Conservation (phyloP, 2,888 invertebrate genomes). For the Eledona agricola region DNA sequence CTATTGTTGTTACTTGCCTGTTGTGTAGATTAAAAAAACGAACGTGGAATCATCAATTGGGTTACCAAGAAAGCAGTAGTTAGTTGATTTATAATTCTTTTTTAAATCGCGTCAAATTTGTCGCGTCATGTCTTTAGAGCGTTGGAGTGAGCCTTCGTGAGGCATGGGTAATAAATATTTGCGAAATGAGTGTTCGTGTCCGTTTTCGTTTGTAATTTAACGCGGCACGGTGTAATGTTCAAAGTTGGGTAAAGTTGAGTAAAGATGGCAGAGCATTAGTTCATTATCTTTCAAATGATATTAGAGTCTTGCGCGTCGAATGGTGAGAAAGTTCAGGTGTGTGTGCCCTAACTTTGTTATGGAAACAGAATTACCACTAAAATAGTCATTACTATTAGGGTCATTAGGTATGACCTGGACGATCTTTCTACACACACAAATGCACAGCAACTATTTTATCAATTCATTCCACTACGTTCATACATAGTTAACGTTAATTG, state of each 20-base stretch:
- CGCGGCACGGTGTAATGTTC: constrained; percentile 49
- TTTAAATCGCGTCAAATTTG: no score
- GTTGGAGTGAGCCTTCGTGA: no score
- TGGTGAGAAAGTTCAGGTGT: constrained; percentile 57
- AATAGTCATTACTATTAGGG: constrained; percentile 59
- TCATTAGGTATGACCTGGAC: constrained; percentile 56
- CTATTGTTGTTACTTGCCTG: no score
- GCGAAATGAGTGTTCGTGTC: constrained; percentile 52
- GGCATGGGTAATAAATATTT: constrained; percentile 47
- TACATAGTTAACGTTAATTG: constrained; percentile 28
- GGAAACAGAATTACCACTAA: constrained; percentile 60
- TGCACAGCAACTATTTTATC: constrained; percentile 16
- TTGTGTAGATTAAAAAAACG: no score
- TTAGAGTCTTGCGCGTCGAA: constrained; percentile 51
- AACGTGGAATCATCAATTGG: no score
- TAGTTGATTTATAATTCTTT: no score
- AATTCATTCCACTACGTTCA: constrained; percentile 9
- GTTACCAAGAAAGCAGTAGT: no score
- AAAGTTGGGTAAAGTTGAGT: constrained; percentile 57
- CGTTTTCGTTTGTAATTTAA: constrained; percentile 51
- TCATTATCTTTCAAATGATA: constrained; percentile 55
- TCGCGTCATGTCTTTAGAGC: no score
- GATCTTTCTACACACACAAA: constrained; percentile 34
- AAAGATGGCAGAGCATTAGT: constrained; percentile 52
- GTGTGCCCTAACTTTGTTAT: constrained; percentile 58